Percentiles rank a stretch among this genome's conserved stretches.
These are phyloP conservation scores for Enteromius argenteus DNA, from an alignment of 2,797 vertebrate genomes.

Conservation along the genomic window DNA sequence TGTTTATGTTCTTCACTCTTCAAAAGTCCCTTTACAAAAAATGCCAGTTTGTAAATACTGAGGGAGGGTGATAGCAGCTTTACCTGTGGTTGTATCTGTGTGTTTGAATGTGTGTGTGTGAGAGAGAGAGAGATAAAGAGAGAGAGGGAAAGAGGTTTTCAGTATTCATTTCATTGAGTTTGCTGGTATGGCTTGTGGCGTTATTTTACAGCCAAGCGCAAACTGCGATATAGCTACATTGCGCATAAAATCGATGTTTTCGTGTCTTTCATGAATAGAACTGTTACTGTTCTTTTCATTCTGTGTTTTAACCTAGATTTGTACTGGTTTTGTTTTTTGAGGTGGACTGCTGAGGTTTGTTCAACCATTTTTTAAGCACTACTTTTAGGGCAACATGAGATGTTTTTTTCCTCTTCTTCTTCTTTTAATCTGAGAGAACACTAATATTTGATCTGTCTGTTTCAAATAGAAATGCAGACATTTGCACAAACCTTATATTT, in stretches of 20 bases:
- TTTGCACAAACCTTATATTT: conserved; percentile 62
- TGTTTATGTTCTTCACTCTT: conserved; percentile 7
- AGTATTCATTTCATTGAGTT: conserved; percentile 32
- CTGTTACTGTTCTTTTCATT: conserved; percentile 36
- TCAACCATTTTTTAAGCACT: conserved; percentile 49
- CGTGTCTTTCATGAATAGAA: conserved; percentile 11
- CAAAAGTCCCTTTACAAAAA: conserved; percentile 44
- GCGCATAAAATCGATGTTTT: conserved; percentile 9
- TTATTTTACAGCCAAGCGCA: conserved; percentile 15
- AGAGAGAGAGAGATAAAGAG: too few species aligned
- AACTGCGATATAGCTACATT: conserved; percentile 34
- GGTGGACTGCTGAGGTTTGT: neutral
- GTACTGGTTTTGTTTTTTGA: conserved; percentile 7
- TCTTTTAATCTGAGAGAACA: conserved; percentile 35
- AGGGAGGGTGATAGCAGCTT: neutral
- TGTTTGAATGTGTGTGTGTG: neutral
- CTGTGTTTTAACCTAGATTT: conserved; percentile 5
- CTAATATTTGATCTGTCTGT: conserved; percentile 51
- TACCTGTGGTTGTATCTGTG: conserved; percentile 13
- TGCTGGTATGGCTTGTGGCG: conserved; percentile 19
- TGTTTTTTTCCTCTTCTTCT: neutral
- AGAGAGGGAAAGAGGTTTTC: neutral
- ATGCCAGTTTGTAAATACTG: conserved; percentile 8
- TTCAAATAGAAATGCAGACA: conserved; percentile 43
- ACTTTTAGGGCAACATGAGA: conserved; percentile 35